Conservation (phyloP, 1,140 invertebrate species). For the Drosophila elegans region DNA sequence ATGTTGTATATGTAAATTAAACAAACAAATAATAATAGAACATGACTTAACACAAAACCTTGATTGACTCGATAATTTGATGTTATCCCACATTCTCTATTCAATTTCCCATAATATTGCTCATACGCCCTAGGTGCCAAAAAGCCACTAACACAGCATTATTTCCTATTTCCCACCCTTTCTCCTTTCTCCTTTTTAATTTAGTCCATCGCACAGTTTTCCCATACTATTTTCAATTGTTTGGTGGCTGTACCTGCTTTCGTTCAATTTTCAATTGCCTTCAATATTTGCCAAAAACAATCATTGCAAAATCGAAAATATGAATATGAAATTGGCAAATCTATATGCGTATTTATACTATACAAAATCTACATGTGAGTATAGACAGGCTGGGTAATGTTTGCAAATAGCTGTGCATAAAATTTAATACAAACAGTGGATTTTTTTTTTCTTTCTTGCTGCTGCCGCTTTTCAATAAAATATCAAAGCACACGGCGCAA, state of each 20-base stretch:
- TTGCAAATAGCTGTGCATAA: slow-evolving; percentile 43
- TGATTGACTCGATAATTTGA: slow-evolving; percentile 32
- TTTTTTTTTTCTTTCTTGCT: not conserved
- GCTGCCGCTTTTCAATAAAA: slow-evolving; percentile 38
- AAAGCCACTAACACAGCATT: not conserved
- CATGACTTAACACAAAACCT: slow-evolving; percentile 4
- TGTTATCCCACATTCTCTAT: slow-evolving; percentile 20
- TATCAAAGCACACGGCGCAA: slow-evolving; percentile 43
- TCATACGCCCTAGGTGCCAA: slow-evolving; percentile 27
- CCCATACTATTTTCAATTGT: slow-evolving; percentile 23
- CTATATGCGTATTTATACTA: slow-evolving; percentile 22
- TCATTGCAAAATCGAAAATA: slow-evolving; percentile 50
- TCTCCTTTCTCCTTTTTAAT: not conserved
- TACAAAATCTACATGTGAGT: slow-evolving; percentile 9
- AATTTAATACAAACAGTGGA: slow-evolving; percentile 43
- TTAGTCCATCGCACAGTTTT: not conserved
- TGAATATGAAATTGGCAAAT: slow-evolving; percentile 49
- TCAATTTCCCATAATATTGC: slow-evolving; percentile 34
- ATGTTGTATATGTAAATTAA: not conserved
- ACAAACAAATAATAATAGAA: not conserved
- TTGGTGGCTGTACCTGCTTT: slow-evolving; percentile 39
- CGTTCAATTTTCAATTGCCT: slow-evolving; percentile 46
- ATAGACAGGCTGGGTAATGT: slow-evolving; percentile 34
- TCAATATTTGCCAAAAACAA: slow-evolving; percentile 56
- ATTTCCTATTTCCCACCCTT: slow-evolving; percentile 4